Evolutionary conservation across 2,888 invertebrate species (phyloP).

Genomic region (Elgonia sp.): DNA sequence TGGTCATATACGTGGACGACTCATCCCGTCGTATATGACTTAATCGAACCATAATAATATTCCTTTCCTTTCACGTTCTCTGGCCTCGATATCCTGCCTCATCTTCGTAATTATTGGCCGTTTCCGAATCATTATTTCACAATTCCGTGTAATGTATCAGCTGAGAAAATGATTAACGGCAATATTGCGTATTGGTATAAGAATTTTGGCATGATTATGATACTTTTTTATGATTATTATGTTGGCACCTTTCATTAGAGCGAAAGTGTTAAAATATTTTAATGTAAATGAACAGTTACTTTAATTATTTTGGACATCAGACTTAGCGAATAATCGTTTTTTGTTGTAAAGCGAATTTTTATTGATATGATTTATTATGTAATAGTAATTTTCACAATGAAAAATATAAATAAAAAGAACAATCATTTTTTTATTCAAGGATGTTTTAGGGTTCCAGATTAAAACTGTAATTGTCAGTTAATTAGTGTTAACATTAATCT

Average conservation of each 20-base stretch:
- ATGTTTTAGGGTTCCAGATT: no score
- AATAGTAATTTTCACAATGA: no score
- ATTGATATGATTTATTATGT: no score
- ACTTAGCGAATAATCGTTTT: no score
- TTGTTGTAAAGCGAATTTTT: no score
- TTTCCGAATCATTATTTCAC: constrained; percentile 79
- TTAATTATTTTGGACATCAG: constrained; percentile 17
- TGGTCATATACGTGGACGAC: constrained; percentile 64
- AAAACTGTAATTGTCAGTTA: no score
- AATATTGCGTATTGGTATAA: constrained; percentile 43
- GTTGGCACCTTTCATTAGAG: constrained; percentile 36
- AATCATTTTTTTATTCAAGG: no score
- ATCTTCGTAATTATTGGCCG: constrained; percentile 81
- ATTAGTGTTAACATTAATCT: no score
- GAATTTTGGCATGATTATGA: constrained; percentile 44
- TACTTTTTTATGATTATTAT: constrained; percentile 42
- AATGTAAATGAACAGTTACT: constrained; percentile 11
- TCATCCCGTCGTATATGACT: constrained; percentile 80
- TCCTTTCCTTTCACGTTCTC: constrained; percentile 76
- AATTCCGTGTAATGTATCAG: constrained; percentile 63
- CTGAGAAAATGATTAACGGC: constrained; percentile 62
- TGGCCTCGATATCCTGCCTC: constrained; percentile 78
- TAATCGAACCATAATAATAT: constrained; percentile 84
- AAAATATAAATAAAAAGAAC: no score
- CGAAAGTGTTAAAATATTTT: constrained; percentile 46